These are phyloP conservation scores for Tolypeutes matacus DNA, from an alignment of 2,797 vertebrate species.

Conservation along the genomic window DNA sequence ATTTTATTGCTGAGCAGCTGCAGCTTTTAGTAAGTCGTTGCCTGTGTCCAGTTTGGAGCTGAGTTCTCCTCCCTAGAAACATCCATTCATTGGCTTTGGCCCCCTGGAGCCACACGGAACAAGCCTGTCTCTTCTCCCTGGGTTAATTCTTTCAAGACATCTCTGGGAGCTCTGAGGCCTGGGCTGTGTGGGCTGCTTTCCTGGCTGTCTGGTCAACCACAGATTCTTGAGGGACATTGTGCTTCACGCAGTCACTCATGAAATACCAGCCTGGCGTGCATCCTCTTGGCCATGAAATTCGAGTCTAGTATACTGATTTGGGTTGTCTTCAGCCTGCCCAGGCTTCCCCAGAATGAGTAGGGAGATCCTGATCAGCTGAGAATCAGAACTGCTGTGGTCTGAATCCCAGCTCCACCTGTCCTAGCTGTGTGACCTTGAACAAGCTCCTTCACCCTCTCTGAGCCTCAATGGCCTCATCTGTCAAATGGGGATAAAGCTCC, in stretches of 20 bases:
- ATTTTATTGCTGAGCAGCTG: neutral
- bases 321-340: neutral
- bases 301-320: neutral
- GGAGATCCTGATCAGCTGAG: neutral
- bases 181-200: neutral
- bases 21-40: neutral
- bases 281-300: neutral
- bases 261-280: neutral
- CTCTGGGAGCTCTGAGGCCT: neutral
- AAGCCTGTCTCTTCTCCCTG: neutral
- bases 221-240: neutral
- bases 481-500: neutral
- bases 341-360: neutral
- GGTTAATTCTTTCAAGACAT: neutral
- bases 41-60: neutral
- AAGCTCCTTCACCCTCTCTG: neutral
- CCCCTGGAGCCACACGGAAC: neutral
- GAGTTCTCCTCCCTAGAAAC: conserved; percentile 35
- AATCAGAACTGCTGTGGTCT: neutral
- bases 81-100: neutral
- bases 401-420: neutral
- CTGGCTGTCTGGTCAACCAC: neutral
- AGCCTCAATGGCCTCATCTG: neutral
- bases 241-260: neutral
- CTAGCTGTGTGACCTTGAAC: neutral